These are phyloP conservation scores for mouse (Mus musculus) DNA, from an alignment of 2,113 vertebrate species.

Conservation along the genomic window DNA sequence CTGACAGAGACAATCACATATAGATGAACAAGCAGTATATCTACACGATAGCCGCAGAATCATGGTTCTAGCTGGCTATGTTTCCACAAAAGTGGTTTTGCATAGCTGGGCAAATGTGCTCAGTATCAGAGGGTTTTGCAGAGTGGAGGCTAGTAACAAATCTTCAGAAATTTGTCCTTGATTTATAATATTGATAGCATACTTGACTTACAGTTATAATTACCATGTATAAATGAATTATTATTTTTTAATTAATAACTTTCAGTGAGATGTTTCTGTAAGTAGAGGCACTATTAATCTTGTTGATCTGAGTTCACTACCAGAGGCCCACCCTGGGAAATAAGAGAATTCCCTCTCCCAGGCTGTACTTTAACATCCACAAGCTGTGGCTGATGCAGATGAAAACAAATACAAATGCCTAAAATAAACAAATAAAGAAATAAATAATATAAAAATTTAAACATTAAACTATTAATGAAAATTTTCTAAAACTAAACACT, in stretches of 20 bases:
- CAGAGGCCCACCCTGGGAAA: no score
- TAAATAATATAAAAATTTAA: background rate
- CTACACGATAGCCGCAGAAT: background rate
- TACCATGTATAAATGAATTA: no score
- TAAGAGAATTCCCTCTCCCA: no score
- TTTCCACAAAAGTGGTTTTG: background rate
- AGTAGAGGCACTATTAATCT: no score
- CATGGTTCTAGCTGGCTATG: background rate
- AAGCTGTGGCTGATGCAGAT: background rate
- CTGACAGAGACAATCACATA: background rate
- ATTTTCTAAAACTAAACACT: conserved; percentile 55
- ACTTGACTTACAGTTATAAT: no score
- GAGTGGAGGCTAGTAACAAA: background rate
- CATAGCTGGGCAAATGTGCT: background rate
- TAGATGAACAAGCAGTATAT: background rate
- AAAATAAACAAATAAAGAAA: background rate
- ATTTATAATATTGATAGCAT: no score
- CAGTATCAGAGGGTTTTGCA: background rate
- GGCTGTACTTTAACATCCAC: no score
- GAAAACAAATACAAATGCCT: background rate
- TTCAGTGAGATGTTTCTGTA: no score
- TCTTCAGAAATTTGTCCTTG: no score
- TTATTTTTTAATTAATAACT: no score
- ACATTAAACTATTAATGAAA: conserved; percentile 67
- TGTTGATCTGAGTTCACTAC: no score